A percentile compares a stretch with the other conserved stretches of the same genome.
Conservation (phyloP, 64 coral and sea anemone genomes). For the Pachyseris speciosa region DNA sequence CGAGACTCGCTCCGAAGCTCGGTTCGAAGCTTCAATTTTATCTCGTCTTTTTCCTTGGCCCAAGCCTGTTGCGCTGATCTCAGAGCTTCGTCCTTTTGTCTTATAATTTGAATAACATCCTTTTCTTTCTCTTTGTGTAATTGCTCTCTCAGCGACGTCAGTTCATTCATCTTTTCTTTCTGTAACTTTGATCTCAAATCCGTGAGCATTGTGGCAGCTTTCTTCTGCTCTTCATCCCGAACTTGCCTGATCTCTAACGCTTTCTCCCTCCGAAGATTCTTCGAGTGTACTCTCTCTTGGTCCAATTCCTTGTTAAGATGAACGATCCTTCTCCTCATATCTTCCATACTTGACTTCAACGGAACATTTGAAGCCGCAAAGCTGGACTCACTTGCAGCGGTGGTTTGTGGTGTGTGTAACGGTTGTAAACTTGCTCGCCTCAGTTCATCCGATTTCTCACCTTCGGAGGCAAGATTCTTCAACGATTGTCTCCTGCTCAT, state of each 20-base stretch:
- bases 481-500: constrained; percentile 62
- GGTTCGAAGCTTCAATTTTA: constrained; percentile 69
- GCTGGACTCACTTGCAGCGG: constrained; percentile 11
- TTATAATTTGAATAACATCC: constrained; percentile 84
- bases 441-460: constrained; percentile 26
- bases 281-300: constrained; percentile 68
- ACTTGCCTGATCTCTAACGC: constrained; percentile 73
- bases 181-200: constrained; percentile 90
- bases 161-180: constrained; percentile 87
- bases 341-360: constrained; percentile 37
- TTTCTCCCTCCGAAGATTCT: constrained; percentile 87
- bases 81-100: constrained; percentile 88
- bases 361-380: not conserved
- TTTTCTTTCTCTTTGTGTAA: constrained; percentile 95
- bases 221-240: constrained; percentile 85
- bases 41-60: constrained; percentile 92
- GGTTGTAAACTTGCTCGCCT: constrained; percentile 55
- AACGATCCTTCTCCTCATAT: constrained; percentile 85
- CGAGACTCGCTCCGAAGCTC: constrained; percentile 79
- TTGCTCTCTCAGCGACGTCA: constrained; percentile 81
- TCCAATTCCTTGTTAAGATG: constrained; percentile 91
- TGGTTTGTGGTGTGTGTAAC: not conserved
- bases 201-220: constrained; percentile 58
- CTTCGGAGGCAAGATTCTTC: constrained; percentile 40
- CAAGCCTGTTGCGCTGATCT: constrained; percentile 84